Evolutionary conservation across 2,113 vertebrate genomes (phyloP).

Genomic region (Microcebus murinus): DNA sequence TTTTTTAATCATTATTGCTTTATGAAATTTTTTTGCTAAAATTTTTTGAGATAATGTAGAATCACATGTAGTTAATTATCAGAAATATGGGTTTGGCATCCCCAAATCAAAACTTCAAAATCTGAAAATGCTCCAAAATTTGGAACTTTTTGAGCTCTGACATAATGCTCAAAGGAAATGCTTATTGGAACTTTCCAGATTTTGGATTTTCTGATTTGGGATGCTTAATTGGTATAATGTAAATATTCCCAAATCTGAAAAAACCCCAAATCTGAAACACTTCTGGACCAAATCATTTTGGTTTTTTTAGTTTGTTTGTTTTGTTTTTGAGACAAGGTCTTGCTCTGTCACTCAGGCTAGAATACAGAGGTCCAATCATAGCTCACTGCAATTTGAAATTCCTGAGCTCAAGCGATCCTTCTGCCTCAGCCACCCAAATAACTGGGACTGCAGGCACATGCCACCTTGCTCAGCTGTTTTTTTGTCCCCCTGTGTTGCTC

Average conservation of each 20-base stretch:
- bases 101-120: neutral
- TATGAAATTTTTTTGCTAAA: neutral
- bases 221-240: neutral
- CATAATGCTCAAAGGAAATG: neutral
- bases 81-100: neutral
- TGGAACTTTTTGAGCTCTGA: neutral
- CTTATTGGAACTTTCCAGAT: neutral
- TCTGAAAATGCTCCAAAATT: neutral
- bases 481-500: no score
- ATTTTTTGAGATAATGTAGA: slow-evolving; percentile 23
- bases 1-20: neutral
- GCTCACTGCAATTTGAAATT: no score
- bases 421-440: no score
- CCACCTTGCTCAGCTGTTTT: no score
- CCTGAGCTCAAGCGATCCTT: no score
- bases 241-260: neutral
- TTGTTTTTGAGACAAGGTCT: no score
- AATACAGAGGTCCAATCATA: no score
- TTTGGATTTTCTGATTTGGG: neutral
- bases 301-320: no score
- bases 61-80: neutral
- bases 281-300: neutral
- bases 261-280: neutral
- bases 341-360: no score
- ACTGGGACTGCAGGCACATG: no score